A percentile compares a stretch with the other conserved stretches of the same genome.
Evolutionary conservation across 1,140 invertebrate genomes (phyloP).

Genomic region (Vanessa atalanta): DNA sequence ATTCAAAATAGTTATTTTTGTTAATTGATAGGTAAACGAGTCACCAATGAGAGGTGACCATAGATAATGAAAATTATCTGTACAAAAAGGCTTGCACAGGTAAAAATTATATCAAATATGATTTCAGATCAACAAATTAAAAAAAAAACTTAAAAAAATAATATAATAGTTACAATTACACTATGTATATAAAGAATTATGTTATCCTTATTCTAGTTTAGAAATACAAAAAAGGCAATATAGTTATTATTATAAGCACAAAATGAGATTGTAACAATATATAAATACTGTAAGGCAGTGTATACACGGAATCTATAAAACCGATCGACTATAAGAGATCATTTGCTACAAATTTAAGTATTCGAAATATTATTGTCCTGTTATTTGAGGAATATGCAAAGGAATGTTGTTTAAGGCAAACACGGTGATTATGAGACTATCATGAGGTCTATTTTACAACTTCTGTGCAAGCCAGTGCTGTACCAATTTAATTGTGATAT

Average conservation of each 20-base stretch:
- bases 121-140: neutral
- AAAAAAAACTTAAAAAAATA: neutral
- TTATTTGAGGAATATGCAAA: slow-evolving; percentile 34
- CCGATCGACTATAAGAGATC: slow-evolving; percentile 15
- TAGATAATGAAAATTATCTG: too few species aligned
- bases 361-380: slow-evolving; percentile 31
- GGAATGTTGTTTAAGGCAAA: slow-evolving; percentile 32
- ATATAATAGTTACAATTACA: neutral
- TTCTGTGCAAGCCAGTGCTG: neutral
- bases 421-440: slow-evolving; percentile 7
- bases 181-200: slow-evolving; percentile 3
- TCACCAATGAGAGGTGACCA: neutral
- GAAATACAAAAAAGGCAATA: slow-evolving; percentile 14
- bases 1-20: neutral
- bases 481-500: too few species aligned
- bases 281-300: slow-evolving; percentile 42
- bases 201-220: neutral
- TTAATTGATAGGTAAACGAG: neutral
- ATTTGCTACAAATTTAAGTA: slow-evolving; percentile 25
- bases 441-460: slow-evolving; percentile 16
- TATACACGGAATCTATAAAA: slow-evolving; percentile 18
- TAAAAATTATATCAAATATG: neutral
- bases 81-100: neutral
- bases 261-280: slow-evolving; percentile 31
- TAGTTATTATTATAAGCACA: slow-evolving; percentile 23